phyloP scores from a whole-genome alignment of 2,797 vertebrate genomes.

The Smutsia gigantea region DNA sequence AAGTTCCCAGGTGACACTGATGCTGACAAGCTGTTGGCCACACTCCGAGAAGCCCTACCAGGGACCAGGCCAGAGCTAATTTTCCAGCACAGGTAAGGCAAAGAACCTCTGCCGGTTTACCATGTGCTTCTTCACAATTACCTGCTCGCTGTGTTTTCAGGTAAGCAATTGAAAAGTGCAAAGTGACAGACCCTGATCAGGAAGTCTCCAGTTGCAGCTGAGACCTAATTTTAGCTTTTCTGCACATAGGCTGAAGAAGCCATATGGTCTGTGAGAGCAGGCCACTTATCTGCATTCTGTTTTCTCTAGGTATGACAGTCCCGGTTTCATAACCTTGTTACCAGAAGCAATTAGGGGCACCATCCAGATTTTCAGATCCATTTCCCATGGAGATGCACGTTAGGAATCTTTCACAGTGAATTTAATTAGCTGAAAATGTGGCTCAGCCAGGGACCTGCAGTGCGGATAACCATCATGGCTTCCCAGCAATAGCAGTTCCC shows the following conservation, averaged over 20 bases:
- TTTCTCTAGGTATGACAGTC: constrained; percentile 58
- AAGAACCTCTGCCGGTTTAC: neutral
- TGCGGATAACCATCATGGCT: constrained; percentile 72
- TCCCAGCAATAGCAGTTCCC: neutral
- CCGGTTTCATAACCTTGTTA: constrained; percentile 83
- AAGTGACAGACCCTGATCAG: constrained; percentile 14
- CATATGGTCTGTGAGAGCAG: constrained; percentile 18
- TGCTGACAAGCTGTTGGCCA: neutral
- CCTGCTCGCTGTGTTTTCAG: constrained; percentile 16
- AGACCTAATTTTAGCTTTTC: constrained; percentile 31
- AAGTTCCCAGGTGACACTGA: neutral
- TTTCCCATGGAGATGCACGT: constrained; percentile 75
- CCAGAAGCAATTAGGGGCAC: constrained; percentile 83
- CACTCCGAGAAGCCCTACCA: neutral
- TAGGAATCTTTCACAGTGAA: constrained; percentile 84
- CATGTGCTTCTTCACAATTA: neutral
- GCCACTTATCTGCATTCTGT: constrained; percentile 35
- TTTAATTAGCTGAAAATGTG: constrained; percentile 85
- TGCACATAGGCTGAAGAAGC: constrained; percentile 22
- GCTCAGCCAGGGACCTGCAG: constrained; percentile 71
- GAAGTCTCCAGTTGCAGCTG: constrained; percentile 14
- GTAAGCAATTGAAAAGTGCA: constrained; percentile 49
- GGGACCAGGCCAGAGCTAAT: neutral
- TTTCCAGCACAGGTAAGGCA: neutral
- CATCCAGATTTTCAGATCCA: constrained; percentile 81